These are phyloP conservation scores for Ciona savignyi DNA, from an alignment of 23 tunicate genomes.

Conservation along the genomic window DNA sequence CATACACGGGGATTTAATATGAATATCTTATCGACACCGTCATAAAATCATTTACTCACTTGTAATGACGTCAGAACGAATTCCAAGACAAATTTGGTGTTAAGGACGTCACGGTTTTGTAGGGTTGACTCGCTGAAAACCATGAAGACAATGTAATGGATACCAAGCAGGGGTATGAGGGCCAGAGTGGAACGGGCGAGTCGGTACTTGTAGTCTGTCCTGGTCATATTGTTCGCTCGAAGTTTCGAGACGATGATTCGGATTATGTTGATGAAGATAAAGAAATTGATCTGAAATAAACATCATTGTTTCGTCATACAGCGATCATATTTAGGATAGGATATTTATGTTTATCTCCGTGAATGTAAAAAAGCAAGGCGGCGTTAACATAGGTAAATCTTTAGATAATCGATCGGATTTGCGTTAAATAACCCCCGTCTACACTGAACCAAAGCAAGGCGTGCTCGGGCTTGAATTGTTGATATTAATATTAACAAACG, in stretches of 20 bases:
- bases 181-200: conserved; percentile 93
- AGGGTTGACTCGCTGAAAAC: conserved; percentile 26
- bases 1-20: too few species aligned
- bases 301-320: too few species aligned
- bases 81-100: conserved; percentile 26
- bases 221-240: conserved; percentile 70
- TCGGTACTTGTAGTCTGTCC: conserved; percentile 57
- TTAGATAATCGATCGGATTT: too few species aligned
- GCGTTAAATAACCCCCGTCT: too few species aligned
- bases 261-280: conserved; percentile 80
- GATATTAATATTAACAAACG: too few species aligned
- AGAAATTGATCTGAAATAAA: conserved; percentile 80
- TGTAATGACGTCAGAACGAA: conserved; percentile 78
- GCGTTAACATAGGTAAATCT: too few species aligned
- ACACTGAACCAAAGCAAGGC: too few species aligned
- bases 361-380: too few species aligned
- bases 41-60: conserved; percentile 15
- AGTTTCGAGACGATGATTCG: conserved; percentile 83
- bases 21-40: not conserved
- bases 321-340: too few species aligned
- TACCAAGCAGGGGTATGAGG: conserved; percentile 91
- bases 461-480: too few species aligned
- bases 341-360: too few species aligned
- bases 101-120: not conserved
- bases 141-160: conserved; percentile 89